Base-by-base conservation (phyloP, 2,113 vertebrate genomes). In the Bos indicus region DNA sequence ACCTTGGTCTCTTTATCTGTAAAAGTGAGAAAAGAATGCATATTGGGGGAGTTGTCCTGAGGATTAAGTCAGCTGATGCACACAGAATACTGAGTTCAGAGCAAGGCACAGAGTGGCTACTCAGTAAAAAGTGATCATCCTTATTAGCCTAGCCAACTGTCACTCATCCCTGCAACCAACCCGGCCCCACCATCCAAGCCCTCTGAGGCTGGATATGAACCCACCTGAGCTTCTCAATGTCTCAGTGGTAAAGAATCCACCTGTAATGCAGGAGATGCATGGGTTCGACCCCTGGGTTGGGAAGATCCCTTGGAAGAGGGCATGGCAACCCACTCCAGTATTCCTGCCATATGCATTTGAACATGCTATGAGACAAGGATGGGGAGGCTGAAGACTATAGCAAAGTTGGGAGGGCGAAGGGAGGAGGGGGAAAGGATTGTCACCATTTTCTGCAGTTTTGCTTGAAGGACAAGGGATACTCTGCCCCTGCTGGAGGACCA, bases 211-310 rank as follows among this genome's bases (percentile, higher is more conserved):
- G 40, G 46, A 78, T 21, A 19, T 8, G 36, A 60, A 67, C 46
- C 64, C 43, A 16, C 25, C 25, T 14, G 13, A 28, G 28, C 28
- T 60, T 62, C 28, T 62, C 59, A 15, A 6, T 71, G n/a, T 36
- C 67, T 71, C n/a, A 71, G 10, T 23, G n/a, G n/a, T 40, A 40
- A 71, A 40, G 67, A 71, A 40, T 71, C 67, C 0, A 0, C 67
- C 67, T 40, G n/a, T 71, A 71, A 71, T 71, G 67, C 67, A 71
- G 67, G 67, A 71, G 67, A 21, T 1, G 0, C 0, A 0, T 0
- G 9, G n/a, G 67, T 23, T 71, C 1, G n/a, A 71, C 23, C n/a
- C n/a, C 67, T 71, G 67, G 67, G n/a, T 71, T 36, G 67, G 19
- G 67, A 71, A 36, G 67, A 71, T 71, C 19, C 10, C 67, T 71